Evolutionary conservation across 1,140 invertebrate genomes (phyloP), one percentile per base, ranked within the genome.

Genomic region (Lithobius niger): DNA sequence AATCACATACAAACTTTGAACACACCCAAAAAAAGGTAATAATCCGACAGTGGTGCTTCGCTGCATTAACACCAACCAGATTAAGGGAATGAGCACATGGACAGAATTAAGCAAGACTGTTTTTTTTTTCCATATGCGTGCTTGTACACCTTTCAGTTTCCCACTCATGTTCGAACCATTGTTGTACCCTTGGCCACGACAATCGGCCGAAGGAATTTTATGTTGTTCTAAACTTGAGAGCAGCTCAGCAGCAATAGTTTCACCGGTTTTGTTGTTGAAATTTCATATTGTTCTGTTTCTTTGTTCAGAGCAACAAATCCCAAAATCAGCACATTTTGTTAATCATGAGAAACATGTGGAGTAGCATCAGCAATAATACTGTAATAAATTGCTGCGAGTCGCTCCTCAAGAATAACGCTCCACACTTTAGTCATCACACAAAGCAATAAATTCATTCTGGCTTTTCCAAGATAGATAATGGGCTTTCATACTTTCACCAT

Each of bases 71-170:
- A 22, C 6, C 36, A 3, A 45, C 49, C 27, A 64, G 44, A 44
- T 64, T 64, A 54, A 64, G 55, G 27, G 51, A 57, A 24, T 64
- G 63, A 18, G 53, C 52, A 60, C 59, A 65, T 42, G 63, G 61
- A 15, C 60, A 57, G 51, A 62, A 65, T 22, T 58, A n/a, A 27
- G 59, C 63, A 31, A 26, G 21, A 31, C 59, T 59, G 54, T n/a
- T n/a, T 62, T 52, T 45, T 61, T 58, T 21, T 58, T 40, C 40
- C 28, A 40, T 16, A 65, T 58, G 48, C 26, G 27, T 40, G 58
- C 42, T 31, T 65, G 56, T 18, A 63, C 63, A 55, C 62, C 61
- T 52, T 58, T 59, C 21, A 60, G 52, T 52, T 59, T 57, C 15
- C 64, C 64, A 62, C 26, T 54, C 57, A 66, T 64, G 18, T 55